phyloP scores from a whole-genome alignment of 2,797 vertebrate genomes.

The Pangasius mekongensis region DNA sequence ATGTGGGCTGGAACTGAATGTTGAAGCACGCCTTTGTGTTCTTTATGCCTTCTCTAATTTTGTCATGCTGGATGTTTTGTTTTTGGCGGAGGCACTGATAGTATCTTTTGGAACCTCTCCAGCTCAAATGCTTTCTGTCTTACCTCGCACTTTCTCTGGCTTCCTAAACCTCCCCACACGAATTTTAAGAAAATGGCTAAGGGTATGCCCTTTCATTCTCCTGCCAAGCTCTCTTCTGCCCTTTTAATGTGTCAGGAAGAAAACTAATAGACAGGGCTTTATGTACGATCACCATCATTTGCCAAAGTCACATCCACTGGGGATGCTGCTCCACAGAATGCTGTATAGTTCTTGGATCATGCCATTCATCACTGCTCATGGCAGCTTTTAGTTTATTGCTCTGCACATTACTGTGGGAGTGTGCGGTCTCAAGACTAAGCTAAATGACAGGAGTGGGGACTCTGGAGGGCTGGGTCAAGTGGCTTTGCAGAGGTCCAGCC shows the following conservation, averaged over 20 bases:
- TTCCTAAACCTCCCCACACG: conserved; percentile 23
- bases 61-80: conserved; percentile 60
- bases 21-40: conserved; percentile 48
- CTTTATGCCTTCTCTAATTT: conserved; percentile 42
- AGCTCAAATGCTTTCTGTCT: conserved; percentile 62
- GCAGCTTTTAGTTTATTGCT: conserved; percentile 56
- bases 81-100: conserved; percentile 66
- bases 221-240: conserved; percentile 59
- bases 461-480: conserved; percentile 8
- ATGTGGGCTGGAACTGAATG: conserved; percentile 36
- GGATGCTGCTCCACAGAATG: conserved; percentile 49
- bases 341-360: conserved; percentile 48
- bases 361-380: conserved; percentile 53
- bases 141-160: conserved; percentile 22
- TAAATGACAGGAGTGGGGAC: conserved; percentile 49
- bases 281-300: conserved; percentile 75
- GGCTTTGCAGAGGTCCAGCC: conserved; percentile 24
- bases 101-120: conserved; percentile 66
- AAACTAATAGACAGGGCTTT: conserved; percentile 73
- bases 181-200: conserved; percentile 38
- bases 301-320: conserved; percentile 68
- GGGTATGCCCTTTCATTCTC: conserved; percentile 48
- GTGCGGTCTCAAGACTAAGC: conserved; percentile 41
- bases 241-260: conserved; percentile 72
- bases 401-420: conserved; percentile 37